A percentile compares a stretch with the other conserved stretches of the same genome.
Evolutionary conservation across 2,888 invertebrate species (phyloP).

Genomic region (Dermolepida albohirtum): DNA sequence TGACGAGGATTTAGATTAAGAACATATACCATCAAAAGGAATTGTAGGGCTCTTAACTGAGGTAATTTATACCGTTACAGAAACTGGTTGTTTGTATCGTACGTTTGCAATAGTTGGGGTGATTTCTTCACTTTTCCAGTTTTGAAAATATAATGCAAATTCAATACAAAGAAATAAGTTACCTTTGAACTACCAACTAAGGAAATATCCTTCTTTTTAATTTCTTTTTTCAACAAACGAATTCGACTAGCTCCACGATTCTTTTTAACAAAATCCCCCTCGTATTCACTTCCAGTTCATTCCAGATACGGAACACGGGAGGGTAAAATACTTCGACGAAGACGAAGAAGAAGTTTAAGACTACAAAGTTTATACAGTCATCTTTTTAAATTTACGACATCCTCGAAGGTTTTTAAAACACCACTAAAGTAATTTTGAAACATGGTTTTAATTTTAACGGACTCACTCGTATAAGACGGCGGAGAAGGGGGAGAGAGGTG

Average conservation of each 20-base stretch:
- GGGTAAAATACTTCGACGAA: conserved; percentile 10
- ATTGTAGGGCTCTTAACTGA: no score
- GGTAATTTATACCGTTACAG: no score
- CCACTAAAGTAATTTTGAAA: conserved; percentile 65
- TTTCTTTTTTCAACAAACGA: no score
- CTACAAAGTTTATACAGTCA: conserved; percentile 63
- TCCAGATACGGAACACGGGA: conserved; percentile 11
- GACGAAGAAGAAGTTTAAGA: conserved; percentile 56
- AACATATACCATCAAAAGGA: no score
- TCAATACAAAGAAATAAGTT: no score
- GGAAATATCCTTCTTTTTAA: no score
- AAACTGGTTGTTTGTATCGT: no score
- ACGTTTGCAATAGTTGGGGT: no score
- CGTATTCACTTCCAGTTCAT: conserved; percentile 23
- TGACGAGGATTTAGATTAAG: no score
- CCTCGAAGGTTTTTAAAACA: conserved; percentile 64
- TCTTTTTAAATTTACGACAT: conserved; percentile 65
- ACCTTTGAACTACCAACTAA: no score
- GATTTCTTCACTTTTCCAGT: no score
- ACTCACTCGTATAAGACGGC: conserved; percentile 37
- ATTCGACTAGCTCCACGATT: background rate
- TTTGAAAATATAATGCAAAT: no score
- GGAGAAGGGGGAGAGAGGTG: background rate
- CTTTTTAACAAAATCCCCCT: conserved; percentile 13
- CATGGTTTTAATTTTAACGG: conserved; percentile 65